Evolutionary conservation across 2,797 vertebrate species (phyloP).

Genomic region (Leuciscus waleckii): DNA sequence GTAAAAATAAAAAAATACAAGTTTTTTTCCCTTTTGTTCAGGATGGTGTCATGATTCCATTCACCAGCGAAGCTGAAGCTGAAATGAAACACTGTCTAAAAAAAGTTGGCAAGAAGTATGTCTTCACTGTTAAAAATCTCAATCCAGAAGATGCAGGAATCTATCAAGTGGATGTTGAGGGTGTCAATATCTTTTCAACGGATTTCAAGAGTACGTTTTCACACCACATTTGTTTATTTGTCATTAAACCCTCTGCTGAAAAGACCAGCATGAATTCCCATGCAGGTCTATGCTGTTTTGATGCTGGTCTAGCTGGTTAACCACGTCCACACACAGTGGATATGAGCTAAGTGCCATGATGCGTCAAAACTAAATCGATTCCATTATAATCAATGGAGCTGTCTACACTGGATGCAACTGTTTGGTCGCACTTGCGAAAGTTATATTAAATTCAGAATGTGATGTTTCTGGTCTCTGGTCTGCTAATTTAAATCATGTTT

Average conservation of each 20-base stretch:
- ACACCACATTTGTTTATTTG: not conserved
- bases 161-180: constrained; percentile 88
- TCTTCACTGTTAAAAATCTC: constrained; percentile 84
- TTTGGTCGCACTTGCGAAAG: not conserved
- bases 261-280: not conserved
- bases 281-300: not conserved
- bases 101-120: constrained; percentile 81
- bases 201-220: constrained; percentile 81
- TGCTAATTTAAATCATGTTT: not conserved
- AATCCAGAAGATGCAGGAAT: constrained; percentile 84
- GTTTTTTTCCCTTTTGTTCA: constrained; percentile 59
- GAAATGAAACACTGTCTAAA: constrained; percentile 80
- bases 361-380: not conserved
- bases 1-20: not conserved
- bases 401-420: not conserved
- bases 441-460: not conserved
- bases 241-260: constrained; percentile 2
- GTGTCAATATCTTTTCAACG: constrained; percentile 86
- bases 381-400: constrained; percentile 1
- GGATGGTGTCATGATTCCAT: constrained; percentile 86
- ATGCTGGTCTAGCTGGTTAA: constrained; percentile 8
- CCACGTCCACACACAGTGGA: not conserved
- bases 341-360: not conserved
- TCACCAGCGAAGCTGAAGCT: constrained; percentile 61
- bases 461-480: not conserved